Conservation (phyloP, 2,797 vertebrate genomes). For the Pseudopleuronectes americanus region DNA sequence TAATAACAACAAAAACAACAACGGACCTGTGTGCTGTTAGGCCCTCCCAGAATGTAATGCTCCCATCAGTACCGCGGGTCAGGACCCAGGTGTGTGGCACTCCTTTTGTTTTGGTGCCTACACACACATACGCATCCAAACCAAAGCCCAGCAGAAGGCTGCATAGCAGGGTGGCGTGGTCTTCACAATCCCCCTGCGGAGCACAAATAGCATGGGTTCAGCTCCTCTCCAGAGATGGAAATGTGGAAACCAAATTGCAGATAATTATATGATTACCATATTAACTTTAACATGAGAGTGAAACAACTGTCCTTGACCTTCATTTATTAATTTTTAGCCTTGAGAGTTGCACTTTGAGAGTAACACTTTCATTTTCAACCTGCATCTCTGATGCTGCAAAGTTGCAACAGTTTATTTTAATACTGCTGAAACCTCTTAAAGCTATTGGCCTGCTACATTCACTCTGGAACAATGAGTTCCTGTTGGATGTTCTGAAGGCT, state of each 20-base stretch:
- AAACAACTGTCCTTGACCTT: no score
- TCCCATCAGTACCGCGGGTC: conserved; percentile 91
- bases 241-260: background rate
- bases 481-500: background rate
- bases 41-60: conserved; percentile 96
- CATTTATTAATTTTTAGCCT: no score
- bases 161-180: conserved; percentile 95
- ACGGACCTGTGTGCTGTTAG: conserved; percentile 92
- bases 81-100: conserved; percentile 94
- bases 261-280: background rate
- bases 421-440: background rate
- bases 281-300: no score
- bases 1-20: background rate
- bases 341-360: background rate
- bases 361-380: background rate
- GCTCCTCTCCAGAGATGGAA: background rate
- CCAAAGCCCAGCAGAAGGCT: conserved; percentile 96
- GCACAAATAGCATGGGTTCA: background rate
- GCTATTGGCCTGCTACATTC: background rate
- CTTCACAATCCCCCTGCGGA: conserved; percentile 94
- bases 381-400: background rate
- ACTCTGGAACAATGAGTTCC: background rate
- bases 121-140: conserved; percentile 94
- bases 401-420: background rate
- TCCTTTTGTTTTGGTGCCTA: conserved; percentile 93